phyloP scores from a whole-genome alignment of 2,888 invertebrate species.

The Luperina testacea region DNA sequence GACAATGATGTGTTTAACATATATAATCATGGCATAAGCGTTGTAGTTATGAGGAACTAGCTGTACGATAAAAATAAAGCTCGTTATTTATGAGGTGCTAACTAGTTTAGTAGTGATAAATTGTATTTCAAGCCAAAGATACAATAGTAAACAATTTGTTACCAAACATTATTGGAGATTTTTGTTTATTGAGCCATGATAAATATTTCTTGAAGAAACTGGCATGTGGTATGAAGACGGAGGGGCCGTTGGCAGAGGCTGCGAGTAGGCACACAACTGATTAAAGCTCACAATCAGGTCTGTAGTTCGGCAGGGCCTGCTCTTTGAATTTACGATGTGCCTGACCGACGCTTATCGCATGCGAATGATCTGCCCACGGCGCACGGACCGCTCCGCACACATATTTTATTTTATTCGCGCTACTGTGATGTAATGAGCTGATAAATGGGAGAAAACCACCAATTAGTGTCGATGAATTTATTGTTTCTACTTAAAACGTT shows the following conservation, averaged over 20 bases:
- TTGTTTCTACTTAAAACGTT: constrained; percentile 90
- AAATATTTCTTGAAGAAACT: constrained; percentile 27
- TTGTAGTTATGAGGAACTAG: constrained; percentile 50
- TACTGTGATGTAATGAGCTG: constrained; percentile 91
- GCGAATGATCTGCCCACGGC: constrained; percentile 90
- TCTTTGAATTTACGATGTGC: constrained; percentile 90
- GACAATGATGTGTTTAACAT: constrained; percentile 48
- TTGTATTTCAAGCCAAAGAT: constrained; percentile 46
- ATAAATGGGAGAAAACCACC: constrained; percentile 91
- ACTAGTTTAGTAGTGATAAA: constrained; percentile 55
- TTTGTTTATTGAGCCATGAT: constrained; percentile 27
- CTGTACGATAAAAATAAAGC: constrained; percentile 44
- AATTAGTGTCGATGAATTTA: constrained; percentile 91
- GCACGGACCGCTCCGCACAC: constrained; percentile 88
- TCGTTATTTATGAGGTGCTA: constrained; percentile 55
- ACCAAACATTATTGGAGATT: constrained; percentile 38
- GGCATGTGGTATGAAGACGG: constrained; percentile 56
- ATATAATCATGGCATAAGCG: constrained; percentile 45
- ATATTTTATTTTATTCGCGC: constrained; percentile 91
- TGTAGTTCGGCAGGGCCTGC: constrained; percentile 88
- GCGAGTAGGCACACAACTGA: constrained; percentile 83
- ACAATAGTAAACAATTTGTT: constrained; percentile 45
- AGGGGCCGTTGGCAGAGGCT: constrained; percentile 58
- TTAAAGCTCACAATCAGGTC: constrained; percentile 89
- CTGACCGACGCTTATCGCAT: constrained; percentile 90